A percentile compares a stretch with the other conserved stretches of the same genome.
Conservation (phyloP, 2,113 vertebrate genomes). For the Corythornis cristatus region DNA sequence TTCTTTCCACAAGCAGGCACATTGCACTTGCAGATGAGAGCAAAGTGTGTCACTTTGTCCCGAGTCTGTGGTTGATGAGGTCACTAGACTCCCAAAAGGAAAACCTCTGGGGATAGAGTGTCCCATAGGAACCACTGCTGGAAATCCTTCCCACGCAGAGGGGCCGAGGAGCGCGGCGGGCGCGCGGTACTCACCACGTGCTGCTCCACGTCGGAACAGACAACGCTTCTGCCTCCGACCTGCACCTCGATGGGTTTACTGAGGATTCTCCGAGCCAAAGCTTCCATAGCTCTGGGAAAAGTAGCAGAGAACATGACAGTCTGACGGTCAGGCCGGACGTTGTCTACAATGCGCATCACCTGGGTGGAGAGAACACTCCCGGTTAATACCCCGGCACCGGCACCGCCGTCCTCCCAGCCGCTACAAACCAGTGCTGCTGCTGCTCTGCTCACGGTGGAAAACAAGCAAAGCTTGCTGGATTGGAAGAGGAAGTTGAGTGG, state of each 20-base stretch:
- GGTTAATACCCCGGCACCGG: not conserved
- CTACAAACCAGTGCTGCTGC: not conserved
- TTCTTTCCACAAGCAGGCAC: too few relatives aligned
- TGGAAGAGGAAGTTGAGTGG: not conserved
- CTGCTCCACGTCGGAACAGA: slow-evolving; percentile 97
- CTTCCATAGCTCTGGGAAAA: slow-evolving; percentile 98
- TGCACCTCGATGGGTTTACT: slow-evolving; percentile 95
- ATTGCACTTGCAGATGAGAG: too few relatives aligned
- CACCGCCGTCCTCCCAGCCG: not conserved
- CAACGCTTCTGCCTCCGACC: slow-evolving; percentile 95
- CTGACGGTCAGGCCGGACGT: slow-evolving; percentile 94
- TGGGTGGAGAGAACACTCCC: slow-evolving; percentile 32
- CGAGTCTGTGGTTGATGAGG: too few relatives aligned
- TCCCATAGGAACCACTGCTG: too few relatives aligned
- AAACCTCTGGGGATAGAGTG: too few relatives aligned
- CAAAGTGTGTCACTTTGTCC: too few relatives aligned
- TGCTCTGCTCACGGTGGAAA: not conserved
- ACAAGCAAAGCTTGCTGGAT: not conserved
- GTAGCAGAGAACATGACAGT: slow-evolving; percentile 99
- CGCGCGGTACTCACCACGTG: slow-evolving; percentile 81
- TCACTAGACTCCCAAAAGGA: too few relatives aligned
- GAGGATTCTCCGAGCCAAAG: slow-evolving; percentile 92
- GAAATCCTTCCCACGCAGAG: too few relatives aligned
- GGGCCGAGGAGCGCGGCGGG: too few relatives aligned
- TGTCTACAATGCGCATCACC: slow-evolving; percentile 99